Conservation (phyloP, 1,140 invertebrate genomes). For the Amyelois transitella region DNA sequence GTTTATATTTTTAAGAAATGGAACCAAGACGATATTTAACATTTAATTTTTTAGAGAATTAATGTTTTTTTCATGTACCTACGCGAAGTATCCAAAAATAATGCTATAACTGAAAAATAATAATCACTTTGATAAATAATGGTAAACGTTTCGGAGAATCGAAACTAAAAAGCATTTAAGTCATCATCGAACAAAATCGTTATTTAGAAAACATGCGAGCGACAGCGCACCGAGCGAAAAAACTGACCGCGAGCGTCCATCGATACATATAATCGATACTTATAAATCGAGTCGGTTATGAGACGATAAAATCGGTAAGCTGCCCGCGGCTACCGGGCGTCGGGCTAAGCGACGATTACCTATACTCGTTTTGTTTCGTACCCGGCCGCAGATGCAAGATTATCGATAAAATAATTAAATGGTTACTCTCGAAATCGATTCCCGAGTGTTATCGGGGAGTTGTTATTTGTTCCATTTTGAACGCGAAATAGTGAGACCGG, state of each 20-base stretch:
- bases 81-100: too few species aligned
- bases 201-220: constrained; percentile 27
- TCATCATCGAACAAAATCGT: constrained; percentile 34
- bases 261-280: constrained; percentile 71
- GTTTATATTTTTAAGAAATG: too few species aligned
- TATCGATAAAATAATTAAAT: constrained; percentile 75
- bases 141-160: not conserved
- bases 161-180: constrained; percentile 18
- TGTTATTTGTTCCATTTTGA: constrained; percentile 61
- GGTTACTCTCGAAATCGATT: constrained; percentile 73
- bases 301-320: constrained; percentile 62
- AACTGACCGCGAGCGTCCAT: constrained; percentile 53
- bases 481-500: constrained; percentile 18
- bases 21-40: too few species aligned
- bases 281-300: constrained; percentile 71
- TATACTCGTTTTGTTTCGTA: constrained; percentile 54
- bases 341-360: constrained; percentile 68
- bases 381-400: constrained; percentile 54
- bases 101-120: too few species aligned
- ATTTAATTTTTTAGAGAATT: too few species aligned
- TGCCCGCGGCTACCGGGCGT: constrained; percentile 67
- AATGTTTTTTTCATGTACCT: too few species aligned
- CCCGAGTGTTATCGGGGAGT: constrained; percentile 64
- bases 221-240: constrained; percentile 21
- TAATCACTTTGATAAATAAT: not conserved